Base-by-base conservation (phyloP, 2,888 invertebrate genomes). In the Drosophila paranaensis region DNA sequence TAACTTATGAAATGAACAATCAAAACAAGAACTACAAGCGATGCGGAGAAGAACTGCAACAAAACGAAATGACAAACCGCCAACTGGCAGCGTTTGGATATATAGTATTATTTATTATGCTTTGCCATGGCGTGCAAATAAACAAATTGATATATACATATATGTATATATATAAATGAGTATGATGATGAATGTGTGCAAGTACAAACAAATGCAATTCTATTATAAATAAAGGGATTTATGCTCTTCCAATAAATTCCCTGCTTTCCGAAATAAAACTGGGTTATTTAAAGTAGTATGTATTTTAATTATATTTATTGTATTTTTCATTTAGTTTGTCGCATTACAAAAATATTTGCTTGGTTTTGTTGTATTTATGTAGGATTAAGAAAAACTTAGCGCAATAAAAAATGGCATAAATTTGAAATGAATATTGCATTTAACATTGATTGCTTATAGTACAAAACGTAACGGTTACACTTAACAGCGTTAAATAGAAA, bases 401-500 rank as follows among this genome's bases (percentile, higher is more conserved):
- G 71, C 66, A 68, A 56, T 63, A 33, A 63, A 70, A 79, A 79
- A 79, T 75, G 79, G 68, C 82, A 69, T 70, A 89, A 63, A 79
- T 84, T 89, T 77, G 58, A 88, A 88, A 71, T 89, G 76, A 89
- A 78, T 84, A 89, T 89, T 87, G 82, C 89, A 81, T 77, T 84
- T 75, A 75, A 76, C 76, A 69, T 84, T 71, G 79, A 46, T 79
- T 57, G 82, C 84, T 87, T 89, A 84, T 57, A 79, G 71, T 84
- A 84, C 67, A 85, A 82, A 84, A 85, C 82, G 84, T 83, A 89
- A 85, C 90, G 89, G 75, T 84, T 87, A 85, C 87, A 76, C 79
- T 84, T 88, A 87, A 84, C 79, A 76, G 70, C 74, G 73, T 83
- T 88, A 75, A 86, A 86, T 83, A 83, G 72, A 76, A 78, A 89